A percentile compares a stretch with the other conserved stretches of the same genome.
phyloP scores from a whole-genome alignment of 2,888 invertebrate genomes.

The Acanthosepion esculentum region DNA sequence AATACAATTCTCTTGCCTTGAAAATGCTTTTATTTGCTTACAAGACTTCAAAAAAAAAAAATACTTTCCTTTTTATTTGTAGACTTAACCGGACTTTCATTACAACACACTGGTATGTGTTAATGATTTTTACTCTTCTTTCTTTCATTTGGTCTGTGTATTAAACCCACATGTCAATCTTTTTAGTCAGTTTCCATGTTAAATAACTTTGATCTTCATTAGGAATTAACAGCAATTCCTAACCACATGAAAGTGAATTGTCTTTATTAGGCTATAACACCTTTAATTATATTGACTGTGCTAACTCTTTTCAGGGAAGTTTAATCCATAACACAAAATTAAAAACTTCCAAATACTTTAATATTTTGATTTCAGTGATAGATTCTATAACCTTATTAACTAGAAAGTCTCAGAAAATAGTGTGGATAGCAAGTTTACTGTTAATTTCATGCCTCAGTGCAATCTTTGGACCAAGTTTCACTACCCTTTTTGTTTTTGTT shows the following conservation, averaged over 20 bases:
- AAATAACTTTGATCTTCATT: background rate
- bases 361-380: too few species aligned
- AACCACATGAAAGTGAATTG: background rate
- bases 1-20: background rate
- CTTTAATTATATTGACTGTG: too few species aligned
- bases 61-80: slow-evolving; percentile 67
- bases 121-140: background rate
- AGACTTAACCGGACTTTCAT: slow-evolving; percentile 92
- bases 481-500: too few species aligned
- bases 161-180: background rate
- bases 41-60: background rate
- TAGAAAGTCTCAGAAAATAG: too few species aligned
- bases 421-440: too few species aligned
- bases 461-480: too few species aligned
- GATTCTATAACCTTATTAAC: too few species aligned
- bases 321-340: too few species aligned
- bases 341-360: too few species aligned
- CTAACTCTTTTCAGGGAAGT: too few species aligned
- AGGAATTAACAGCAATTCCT: background rate
- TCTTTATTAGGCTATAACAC: too few species aligned
- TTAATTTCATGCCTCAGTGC: too few species aligned
- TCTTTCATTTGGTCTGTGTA: background rate
- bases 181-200: background rate
- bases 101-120: slow-evolving; percentile 78
- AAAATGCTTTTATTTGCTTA: background rate